Percentiles rank a stretch among this genome's conserved stretches.
phyloP scores from a whole-genome alignment of 2,797 vertebrate genomes.

The Clarias platycephalus region DNA sequence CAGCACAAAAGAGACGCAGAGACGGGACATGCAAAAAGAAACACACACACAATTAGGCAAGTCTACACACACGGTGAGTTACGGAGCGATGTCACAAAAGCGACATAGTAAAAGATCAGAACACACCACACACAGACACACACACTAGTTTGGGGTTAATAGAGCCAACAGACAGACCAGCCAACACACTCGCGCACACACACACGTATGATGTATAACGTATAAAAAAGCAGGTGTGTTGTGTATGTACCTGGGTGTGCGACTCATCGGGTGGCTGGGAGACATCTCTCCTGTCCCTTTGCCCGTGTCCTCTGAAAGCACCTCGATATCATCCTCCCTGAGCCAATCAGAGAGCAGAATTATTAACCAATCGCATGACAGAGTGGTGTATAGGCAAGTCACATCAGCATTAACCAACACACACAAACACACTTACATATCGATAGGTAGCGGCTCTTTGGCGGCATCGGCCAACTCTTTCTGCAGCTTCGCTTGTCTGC shows the following conservation, averaged over 20 bases:
- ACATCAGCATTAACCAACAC: too few species aligned
- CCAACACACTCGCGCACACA: too few species aligned
- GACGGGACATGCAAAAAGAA: too few species aligned
- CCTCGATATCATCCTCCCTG: constrained; percentile 98
- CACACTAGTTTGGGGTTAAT: not conserved
- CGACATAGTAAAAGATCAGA: too few species aligned
- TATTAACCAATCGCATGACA: constrained; percentile 1
- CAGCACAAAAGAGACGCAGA: not conserved
- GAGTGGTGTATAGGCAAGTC: not conserved
- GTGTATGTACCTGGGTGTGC: constrained; percentile 75
- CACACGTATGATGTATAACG: too few species aligned
- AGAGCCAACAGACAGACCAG: too few species aligned
- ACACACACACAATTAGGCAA: not conserved
- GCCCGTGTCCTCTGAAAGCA: constrained; percentile 85
- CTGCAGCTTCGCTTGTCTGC: constrained; percentile 91
- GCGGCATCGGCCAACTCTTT: constrained; percentile 96
- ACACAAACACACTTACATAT: constrained; percentile 79
- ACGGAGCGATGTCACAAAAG: too few species aligned
- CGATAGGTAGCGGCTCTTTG: constrained; percentile 91
- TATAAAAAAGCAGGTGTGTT: not conserved
- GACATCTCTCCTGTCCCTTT: constrained; percentile 82
- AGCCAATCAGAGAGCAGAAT: constrained; percentile 40
- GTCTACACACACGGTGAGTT: too few species aligned
- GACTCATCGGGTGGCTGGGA: constrained; percentile 71
- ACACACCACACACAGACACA: not conserved